phyloP scores from a whole-genome alignment of 2,888 invertebrate genomes.

The Heteromyza rotundicornis region DNA sequence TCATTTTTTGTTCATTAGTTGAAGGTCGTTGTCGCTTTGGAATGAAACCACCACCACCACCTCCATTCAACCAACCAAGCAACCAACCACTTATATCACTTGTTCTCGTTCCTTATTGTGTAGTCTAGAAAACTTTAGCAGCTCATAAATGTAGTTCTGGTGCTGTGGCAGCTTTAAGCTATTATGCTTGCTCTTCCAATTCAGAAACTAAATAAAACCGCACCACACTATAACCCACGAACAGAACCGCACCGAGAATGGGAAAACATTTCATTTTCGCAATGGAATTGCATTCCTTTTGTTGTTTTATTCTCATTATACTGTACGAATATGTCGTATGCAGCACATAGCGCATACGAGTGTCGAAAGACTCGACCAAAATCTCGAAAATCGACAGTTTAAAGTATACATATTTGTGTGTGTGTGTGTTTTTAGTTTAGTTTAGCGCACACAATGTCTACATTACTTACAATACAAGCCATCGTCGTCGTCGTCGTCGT shows the following conservation, averaged over 20 bases:
- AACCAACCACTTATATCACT: neutral
- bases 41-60: too few relatives aligned
- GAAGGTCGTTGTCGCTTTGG: neutral
- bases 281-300: constrained; percentile 49
- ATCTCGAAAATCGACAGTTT: neutral
- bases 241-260: too few relatives aligned
- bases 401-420: neutral
- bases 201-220: neutral
- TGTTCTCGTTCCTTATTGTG: neutral
- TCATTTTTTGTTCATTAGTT: constrained; percentile 1
- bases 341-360: too few relatives aligned
- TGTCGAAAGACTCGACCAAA: neutral
- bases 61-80: too few relatives aligned
- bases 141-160: neutral
- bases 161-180: neutral
- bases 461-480: too few relatives aligned
- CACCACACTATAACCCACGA: neutral
- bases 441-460: too few relatives aligned
- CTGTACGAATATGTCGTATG: neutral
- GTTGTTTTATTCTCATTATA: constrained; percentile 17
- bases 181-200: neutral
- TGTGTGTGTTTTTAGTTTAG: too few relatives aligned
- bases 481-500: too few relatives aligned
- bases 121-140: neutral
- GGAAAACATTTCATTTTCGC: constrained; percentile 34